Evolutionary conservation across 2,888 invertebrate genomes (phyloP).

Genomic region (Dolichopus griseipennis): DNA sequence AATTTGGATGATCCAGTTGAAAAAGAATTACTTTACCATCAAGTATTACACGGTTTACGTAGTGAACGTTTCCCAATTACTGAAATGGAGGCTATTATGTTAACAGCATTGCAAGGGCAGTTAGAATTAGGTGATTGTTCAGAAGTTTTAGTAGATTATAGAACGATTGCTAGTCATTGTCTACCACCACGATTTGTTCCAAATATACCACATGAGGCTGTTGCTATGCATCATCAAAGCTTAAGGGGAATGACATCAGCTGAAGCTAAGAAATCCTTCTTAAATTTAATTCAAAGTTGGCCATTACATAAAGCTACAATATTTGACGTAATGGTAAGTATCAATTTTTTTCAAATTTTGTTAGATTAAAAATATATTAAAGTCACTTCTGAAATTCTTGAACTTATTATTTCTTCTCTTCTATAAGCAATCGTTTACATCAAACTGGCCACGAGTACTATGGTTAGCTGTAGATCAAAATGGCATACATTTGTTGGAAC

Average conservation of each 20-base stretch:
- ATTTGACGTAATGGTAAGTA: conserved; percentile 82
- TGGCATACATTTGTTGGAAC: conserved; percentile 82
- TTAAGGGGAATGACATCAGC: conserved; percentile 76
- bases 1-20: conserved; percentile 79
- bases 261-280: conserved; percentile 84
- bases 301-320: conserved; percentile 86
- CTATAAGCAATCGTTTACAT: conserved; percentile 86
- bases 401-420: too few relatives aligned
- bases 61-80: conserved; percentile 88
- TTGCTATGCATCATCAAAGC: conserved; percentile 84
- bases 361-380: neutral
- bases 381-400: neutral
- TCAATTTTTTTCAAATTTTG: neutral
- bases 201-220: conserved; percentile 69
- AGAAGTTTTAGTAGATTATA: conserved; percentile 56
- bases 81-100: conserved; percentile 90
- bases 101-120: conserved; percentile 88
- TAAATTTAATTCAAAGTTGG: conserved; percentile 89
- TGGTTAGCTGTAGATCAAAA: conserved; percentile 91
- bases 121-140: conserved; percentile 79
- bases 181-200: conserved; percentile 76
- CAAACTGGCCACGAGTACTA: conserved; percentile 86
- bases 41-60: conserved; percentile 80
- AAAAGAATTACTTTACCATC: conserved; percentile 88
- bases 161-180: conserved; percentile 66